phyloP scores from a whole-genome alignment of 2,888 invertebrate genomes.

The Meiosimyza decipiens region DNA sequence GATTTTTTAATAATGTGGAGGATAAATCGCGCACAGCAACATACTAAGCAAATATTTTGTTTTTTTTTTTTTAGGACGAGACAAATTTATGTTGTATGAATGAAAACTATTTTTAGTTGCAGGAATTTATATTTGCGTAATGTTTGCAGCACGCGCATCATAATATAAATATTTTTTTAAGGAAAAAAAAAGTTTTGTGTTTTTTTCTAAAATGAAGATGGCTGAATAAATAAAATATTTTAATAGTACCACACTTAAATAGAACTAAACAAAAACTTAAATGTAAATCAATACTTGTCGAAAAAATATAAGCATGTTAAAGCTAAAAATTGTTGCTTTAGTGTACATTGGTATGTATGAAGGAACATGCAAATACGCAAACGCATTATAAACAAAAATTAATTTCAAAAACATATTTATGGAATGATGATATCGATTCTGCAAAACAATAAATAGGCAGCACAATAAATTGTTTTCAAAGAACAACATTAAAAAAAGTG shows the following conservation, averaged over 20 bases:
- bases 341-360: too few relatives aligned
- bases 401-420: constrained; percentile 24
- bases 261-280: too few relatives aligned
- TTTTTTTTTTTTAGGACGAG: too few relatives aligned
- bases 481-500: constrained; percentile 6
- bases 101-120: not conserved
- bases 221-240: constrained; percentile 37
- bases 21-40: not conserved
- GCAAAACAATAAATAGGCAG: constrained; percentile 43
- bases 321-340: too few relatives aligned
- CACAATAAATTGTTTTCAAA: constrained; percentile 54
- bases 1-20: not conserved
- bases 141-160: not conserved
- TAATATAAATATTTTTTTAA: constrained; percentile 12
- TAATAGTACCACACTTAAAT: not conserved
- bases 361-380: constrained; percentile 15
- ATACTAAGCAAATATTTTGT: constrained; percentile 1
- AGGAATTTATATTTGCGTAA: constrained; percentile 21
- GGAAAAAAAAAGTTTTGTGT: constrained; percentile 20
- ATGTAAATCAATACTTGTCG: too few relatives aligned
- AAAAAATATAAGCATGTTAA: too few relatives aligned
- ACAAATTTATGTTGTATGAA: not conserved
- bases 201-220: constrained; percentile 28
- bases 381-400: constrained; percentile 25
- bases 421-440: not conserved